Evolutionary conservation across 2,113 vertebrate genomes (phyloP), one percentile per base, ranked within the genome.

Genomic region (Calcarius ornatus): DNA sequence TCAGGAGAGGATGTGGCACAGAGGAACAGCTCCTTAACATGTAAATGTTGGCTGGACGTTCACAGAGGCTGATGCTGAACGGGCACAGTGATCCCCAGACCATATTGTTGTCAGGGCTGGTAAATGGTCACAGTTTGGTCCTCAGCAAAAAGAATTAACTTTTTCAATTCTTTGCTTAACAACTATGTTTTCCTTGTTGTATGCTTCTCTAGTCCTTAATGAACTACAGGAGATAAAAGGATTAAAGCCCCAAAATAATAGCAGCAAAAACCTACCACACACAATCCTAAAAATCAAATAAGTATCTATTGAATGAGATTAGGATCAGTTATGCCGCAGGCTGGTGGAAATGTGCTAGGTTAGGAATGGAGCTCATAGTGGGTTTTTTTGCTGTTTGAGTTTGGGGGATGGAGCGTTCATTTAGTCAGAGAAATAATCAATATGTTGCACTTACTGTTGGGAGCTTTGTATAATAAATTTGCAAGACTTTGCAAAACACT

Each of bases 401-500:
- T 17, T 45, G 8, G 30, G 30, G 15, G 27, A 59, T 61, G n/a
- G 16, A 42, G 16, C 50, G 17, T 63, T 86, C 30, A 27, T 66
- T 45, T 72, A 91, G 12, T 82, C 94, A 86, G 22, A 76, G 61
- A 84, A 93, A 65, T 81, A 96, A 69, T 89, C 81, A 87, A 24
- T 87, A 80, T 70, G 25, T 63, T 87, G 33, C 66, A 53, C 56
- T 80, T 88, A 69, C 77, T 90, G 66, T 78, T 92, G 66, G 84
- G n/a, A 94, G 43, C 51, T 86, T 81, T 61, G 60, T 81, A 28
- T 85, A 93, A 84, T 72, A 76, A 70, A 69, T 59, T 28, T 54
- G 37, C 43, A 78, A 18, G 86, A 89, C 94, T 96, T 97, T 94
- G 76, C 85, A 83, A 64, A 54, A 10, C 33, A n/a, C 64, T 94